A percentile compares a stretch with the other conserved stretches of the same genome.
These are phyloP conservation scores for Isaurus tuberculatus DNA, from an alignment of 92 coral and sea anemone genomes.

Conservation along the genomic window DNA sequence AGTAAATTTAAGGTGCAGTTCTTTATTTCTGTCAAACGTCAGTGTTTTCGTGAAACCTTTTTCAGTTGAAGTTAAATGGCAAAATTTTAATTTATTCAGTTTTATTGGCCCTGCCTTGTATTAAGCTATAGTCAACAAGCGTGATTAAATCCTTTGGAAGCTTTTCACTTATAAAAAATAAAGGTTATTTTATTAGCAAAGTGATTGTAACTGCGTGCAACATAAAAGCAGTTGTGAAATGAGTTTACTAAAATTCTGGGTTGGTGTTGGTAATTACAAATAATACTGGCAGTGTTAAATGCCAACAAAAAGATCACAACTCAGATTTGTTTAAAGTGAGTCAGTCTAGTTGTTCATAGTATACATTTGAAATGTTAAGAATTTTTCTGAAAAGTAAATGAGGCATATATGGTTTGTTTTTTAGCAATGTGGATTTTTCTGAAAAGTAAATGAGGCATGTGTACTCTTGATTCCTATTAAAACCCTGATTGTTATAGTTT, in stretches of 20 bases:
- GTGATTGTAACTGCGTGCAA: background rate
- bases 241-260: background rate
- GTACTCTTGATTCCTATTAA: too few species aligned
- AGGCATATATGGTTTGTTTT: background rate
- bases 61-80: background rate
- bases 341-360: background rate
- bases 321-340: background rate
- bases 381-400: too few species aligned
- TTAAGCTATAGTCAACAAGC: too few species aligned
- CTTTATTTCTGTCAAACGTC: background rate
- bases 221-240: background rate
- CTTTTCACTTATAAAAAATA: background rate
- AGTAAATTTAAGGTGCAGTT: background rate
- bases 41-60: background rate
- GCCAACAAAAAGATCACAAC: background rate
- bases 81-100: constrained; percentile 35
- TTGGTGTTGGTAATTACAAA: background rate
- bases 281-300: background rate
- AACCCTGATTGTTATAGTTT: too few species aligned
- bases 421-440: background rate
- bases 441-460: too few species aligned
- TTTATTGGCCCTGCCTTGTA: background rate
- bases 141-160: background rate
- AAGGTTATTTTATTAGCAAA: too few species aligned
- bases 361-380: background rate